Percentiles rank a stretch among this genome's conserved stretches.
Evolutionary conservation across 2,888 invertebrate genomes (phyloP).

Genomic region (Magallana nippona): DNA sequence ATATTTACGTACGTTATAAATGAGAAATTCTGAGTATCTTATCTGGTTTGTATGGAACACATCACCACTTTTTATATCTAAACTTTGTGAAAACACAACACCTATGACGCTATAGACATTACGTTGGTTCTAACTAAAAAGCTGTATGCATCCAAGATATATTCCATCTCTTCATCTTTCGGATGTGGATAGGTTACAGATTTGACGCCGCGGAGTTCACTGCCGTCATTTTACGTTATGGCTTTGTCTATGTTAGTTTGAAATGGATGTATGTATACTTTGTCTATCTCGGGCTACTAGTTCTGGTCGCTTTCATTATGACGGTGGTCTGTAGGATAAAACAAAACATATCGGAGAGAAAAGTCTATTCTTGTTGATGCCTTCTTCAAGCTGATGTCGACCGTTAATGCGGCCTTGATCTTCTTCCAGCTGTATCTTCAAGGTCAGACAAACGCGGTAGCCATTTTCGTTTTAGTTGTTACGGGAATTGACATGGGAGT

Average conservation of each 20-base stretch:
- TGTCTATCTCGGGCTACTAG: constrained; percentile 36
- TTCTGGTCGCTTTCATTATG: constrained; percentile 18
- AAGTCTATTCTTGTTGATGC: constrained; percentile 35
- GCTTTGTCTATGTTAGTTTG: constrained; percentile 27
- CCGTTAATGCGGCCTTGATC: constrained; percentile 36
- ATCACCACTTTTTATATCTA: too few species aligned
- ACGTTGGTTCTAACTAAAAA: background rate
- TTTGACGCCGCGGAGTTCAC: constrained; percentile 41
- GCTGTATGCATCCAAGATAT: background rate
- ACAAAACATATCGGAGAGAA: background rate
- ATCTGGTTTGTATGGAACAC: too few species aligned
- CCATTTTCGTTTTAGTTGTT: constrained; percentile 18
- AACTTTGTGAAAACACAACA: too few species aligned
- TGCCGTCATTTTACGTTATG: background rate
- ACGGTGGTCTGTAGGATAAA: constrained; percentile 10
- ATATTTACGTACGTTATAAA: too few species aligned
- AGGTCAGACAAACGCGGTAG: constrained; percentile 10
- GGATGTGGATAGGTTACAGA: constrained; percentile 42
- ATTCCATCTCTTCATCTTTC: constrained; percentile 34
- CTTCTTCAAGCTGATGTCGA: constrained; percentile 39
- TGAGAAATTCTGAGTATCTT: too few species aligned
- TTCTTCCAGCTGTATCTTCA: constrained; percentile 38
- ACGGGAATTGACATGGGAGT: constrained; percentile 40
- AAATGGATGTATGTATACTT: constrained; percentile 38
- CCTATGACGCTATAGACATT: background rate